A percentile compares a stretch with the other conserved stretches of the same genome.
These are phyloP conservation scores for Micrasema minimum DNA, from an alignment of 1,140 invertebrate genomes.

Conservation along the genomic window DNA sequence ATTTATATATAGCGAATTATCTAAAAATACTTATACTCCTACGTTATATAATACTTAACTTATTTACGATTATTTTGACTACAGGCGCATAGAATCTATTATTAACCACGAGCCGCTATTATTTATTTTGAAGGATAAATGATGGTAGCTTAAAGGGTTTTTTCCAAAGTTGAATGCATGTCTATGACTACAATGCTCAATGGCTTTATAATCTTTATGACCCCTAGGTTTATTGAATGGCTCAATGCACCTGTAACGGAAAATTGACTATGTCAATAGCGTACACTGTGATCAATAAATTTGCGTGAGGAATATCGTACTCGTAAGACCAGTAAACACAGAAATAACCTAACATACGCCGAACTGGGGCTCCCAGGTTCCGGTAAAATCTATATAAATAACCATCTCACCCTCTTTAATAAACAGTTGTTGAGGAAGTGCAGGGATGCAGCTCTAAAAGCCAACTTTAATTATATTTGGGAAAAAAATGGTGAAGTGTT, in stretches of 20 bases:
- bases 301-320: neutral
- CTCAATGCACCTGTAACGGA: conserved; percentile 33
- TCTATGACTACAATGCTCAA: neutral
- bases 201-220: conserved; percentile 30
- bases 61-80: neutral
- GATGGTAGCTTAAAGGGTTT: conserved; percentile 4
- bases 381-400: too few species aligned
- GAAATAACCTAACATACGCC: too few species aligned
- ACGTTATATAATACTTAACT: neutral
- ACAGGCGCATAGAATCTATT: neutral
- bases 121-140: too few species aligned
- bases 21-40: conserved; percentile 17
- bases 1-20: conserved; percentile 26
- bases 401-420: too few species aligned
- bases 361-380: too few species aligned
- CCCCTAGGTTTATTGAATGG: conserved; percentile 30
- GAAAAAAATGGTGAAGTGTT: too few species aligned
- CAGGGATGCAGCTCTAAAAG: too few species aligned
- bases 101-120: too few species aligned
- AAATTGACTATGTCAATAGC: conserved; percentile 26
- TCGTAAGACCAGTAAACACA: too few species aligned
- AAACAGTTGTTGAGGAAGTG: too few species aligned
- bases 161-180: neutral
- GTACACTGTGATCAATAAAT: conserved; percentile 20
- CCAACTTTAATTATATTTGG: too few species aligned